Percentiles rank a stretch among this genome's conserved stretches.
These are phyloP conservation scores for Darevskia nairensis DNA, from an alignment of 2,797 vertebrate genomes.

Conservation along the genomic window DNA sequence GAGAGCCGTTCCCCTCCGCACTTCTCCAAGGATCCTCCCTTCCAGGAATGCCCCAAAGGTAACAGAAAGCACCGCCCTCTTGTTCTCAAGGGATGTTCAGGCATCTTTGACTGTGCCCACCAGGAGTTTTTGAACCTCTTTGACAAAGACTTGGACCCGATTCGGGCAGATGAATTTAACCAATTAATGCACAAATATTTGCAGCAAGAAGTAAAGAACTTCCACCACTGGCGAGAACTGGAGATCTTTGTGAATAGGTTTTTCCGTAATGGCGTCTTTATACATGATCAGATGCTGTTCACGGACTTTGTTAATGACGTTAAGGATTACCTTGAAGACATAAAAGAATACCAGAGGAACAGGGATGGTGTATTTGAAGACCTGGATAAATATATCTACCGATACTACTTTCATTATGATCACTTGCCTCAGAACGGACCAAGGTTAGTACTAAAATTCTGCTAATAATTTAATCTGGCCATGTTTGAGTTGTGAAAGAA, in stretches of 20 bases:
- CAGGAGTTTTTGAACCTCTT: slow-evolving; percentile 89
- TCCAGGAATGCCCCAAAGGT: slow-evolving; percentile 54
- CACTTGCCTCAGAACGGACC: slow-evolving; percentile 82
- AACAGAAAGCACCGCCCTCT: slow-evolving; percentile 54
- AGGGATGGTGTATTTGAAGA: slow-evolving; percentile 85
- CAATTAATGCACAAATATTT: slow-evolving; percentile 90
- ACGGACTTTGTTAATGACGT: slow-evolving; percentile 93
- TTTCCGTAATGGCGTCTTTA: slow-evolving; percentile 92
- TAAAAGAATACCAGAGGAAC: slow-evolving; percentile 86
- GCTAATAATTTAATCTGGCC: slow-evolving; percentile 25
- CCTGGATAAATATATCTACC: slow-evolving; percentile 90
- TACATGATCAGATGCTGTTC: slow-evolving; percentile 96
- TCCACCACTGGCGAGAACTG: slow-evolving; percentile 94
- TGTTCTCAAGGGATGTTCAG: slow-evolving; percentile 82
- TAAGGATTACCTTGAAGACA: slow-evolving; percentile 89
- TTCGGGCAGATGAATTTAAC: slow-evolving; percentile 90
- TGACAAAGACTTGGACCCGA: slow-evolving; percentile 86
- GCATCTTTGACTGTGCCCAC: slow-evolving; percentile 89
- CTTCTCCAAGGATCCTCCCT: slow-evolving; percentile 55
- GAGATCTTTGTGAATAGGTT: slow-evolving; percentile 89
- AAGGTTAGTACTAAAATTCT: slow-evolving; percentile 83
- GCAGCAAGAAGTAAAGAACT: slow-evolving; percentile 88
- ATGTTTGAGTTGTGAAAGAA: not conserved
- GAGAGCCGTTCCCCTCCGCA: slow-evolving; percentile 42
- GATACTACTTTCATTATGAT: slow-evolving; percentile 90